phyloP scores from a whole-genome alignment of 2,888 invertebrate species.

The Macropis europaea region DNA sequence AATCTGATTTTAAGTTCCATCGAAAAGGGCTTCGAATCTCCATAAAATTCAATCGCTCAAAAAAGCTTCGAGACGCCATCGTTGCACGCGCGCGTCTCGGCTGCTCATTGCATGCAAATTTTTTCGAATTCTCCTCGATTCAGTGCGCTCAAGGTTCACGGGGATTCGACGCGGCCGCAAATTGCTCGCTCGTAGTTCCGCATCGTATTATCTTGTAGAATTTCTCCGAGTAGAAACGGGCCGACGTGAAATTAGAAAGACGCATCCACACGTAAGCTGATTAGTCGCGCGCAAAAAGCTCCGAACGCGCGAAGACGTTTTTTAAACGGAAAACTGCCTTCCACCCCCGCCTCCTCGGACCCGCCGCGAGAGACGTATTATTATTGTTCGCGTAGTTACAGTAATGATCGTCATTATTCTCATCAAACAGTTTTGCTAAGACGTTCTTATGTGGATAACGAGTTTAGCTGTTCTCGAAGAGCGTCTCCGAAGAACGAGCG shows the following conservation, averaged over 20 bases:
- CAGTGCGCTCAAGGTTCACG: background rate
- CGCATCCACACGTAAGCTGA: background rate
- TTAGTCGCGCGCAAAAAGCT: constrained; percentile 4
- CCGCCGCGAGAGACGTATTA: constrained; percentile 41
- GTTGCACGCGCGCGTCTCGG: no score
- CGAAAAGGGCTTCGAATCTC: background rate
- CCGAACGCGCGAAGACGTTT: constrained; percentile 13
- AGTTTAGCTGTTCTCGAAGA: constrained; percentile 29
- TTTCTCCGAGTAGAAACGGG: background rate
- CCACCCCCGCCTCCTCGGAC: no score
- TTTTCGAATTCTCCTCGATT: background rate
- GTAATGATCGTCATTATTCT: constrained; percentile 63
- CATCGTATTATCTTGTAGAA: background rate
- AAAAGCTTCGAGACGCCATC: background rate
- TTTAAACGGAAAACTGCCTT: constrained; percentile 14
- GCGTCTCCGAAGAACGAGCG: constrained; percentile 48
- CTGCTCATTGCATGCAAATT: background rate
- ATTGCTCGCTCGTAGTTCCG: constrained; percentile 2
- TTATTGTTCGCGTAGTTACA: constrained; percentile 49
- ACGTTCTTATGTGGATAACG: constrained; percentile 39
- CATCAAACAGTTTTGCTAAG: constrained; percentile 46
- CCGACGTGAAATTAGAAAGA: background rate
- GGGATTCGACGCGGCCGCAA: background rate
- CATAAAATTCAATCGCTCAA: background rate
- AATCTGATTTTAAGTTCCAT: no score